Conservation (phyloP, 2,797 vertebrate species). For the Propithecus deckenii region DNA sequence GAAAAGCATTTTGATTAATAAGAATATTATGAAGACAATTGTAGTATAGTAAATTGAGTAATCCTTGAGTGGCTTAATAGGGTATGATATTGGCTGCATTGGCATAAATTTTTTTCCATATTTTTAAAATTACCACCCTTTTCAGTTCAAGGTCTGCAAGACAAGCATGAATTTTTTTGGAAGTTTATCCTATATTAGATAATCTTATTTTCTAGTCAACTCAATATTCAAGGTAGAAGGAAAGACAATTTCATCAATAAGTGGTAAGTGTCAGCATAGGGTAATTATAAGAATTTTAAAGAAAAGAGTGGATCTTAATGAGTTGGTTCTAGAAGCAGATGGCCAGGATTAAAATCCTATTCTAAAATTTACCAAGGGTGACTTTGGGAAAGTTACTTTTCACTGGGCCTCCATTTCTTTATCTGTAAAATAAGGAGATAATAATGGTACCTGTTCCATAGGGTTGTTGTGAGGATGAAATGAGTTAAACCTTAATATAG, state of each 20-base stretch:
- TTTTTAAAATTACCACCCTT: not conserved
- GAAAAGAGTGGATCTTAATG: not conserved
- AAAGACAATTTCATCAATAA: not conserved
- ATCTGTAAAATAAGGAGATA: not conserved
- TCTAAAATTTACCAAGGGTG: not conserved
- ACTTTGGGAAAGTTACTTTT: not conserved
- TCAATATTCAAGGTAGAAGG: not conserved
- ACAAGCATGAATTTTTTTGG: not conserved
- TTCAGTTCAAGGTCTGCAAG: not conserved
- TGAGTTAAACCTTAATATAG: not conserved
- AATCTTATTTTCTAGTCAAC: not conserved
- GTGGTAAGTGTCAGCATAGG: not conserved
- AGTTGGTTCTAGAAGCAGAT: not conserved
- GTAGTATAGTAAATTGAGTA: not conserved
- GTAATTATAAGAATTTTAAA: not conserved
- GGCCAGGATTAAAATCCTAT: not conserved
- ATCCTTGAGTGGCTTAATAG: not conserved
- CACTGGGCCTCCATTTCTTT: not conserved
- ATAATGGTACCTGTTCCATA: not conserved
- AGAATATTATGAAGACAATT: not conserved
- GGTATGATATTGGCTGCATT: not conserved
- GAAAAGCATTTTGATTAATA: slow-evolving; percentile 33
- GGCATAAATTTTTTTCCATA: not conserved
- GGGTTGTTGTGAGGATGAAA: not conserved
- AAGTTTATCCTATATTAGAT: not conserved